These are phyloP conservation scores for Emydocephalus ijimae DNA, from an alignment of 2,113 vertebrate genomes.

Conservation along the genomic window DNA sequence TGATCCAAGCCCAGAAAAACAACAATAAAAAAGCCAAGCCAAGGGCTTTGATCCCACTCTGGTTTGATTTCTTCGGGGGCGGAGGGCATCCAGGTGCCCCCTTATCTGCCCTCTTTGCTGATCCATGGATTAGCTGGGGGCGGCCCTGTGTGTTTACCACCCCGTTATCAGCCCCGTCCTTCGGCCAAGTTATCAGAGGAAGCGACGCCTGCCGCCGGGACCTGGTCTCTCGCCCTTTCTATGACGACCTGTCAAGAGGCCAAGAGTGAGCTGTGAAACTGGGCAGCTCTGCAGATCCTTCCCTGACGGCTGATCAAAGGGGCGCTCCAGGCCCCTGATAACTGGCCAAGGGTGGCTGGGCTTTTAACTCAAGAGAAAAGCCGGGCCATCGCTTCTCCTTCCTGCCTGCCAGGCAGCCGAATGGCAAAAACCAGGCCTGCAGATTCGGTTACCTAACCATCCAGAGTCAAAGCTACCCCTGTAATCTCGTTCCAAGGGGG, in stretches of 20 bases:
- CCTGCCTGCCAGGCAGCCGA: slow-evolving; percentile 40
- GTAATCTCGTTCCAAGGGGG: slow-evolving; percentile 70
- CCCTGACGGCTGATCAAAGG: slow-evolving; percentile 92
- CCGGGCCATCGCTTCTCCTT: slow-evolving; percentile 68
- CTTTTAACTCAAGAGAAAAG: slow-evolving; percentile 76
- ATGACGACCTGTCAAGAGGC: slow-evolving; percentile 87
- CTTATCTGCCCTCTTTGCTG: slow-evolving; percentile 81
- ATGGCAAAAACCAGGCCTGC: slow-evolving; percentile 72
- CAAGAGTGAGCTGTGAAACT: slow-evolving; percentile 80
- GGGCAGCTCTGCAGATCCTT: slow-evolving; percentile 82
- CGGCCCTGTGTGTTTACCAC: slow-evolving; percentile 77
- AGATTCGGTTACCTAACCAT: slow-evolving; percentile 75
- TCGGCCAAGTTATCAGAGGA: slow-evolving; percentile 75
- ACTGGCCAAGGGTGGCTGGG: slow-evolving; percentile 73
- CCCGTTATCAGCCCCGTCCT: slow-evolving; percentile 74
- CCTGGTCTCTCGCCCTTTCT: slow-evolving; percentile 82
- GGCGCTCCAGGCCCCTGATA: slow-evolving; percentile 82
- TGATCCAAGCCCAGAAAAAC: not conserved
- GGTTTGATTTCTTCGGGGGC: slow-evolving; percentile 26
- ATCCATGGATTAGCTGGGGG: slow-evolving; percentile 71
- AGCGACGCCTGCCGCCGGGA: slow-evolving; percentile 75
- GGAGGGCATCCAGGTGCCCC: slow-evolving; percentile 62
- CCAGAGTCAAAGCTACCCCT: slow-evolving; percentile 67
- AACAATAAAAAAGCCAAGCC: not conserved
- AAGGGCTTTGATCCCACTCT: not conserved